Conservation (phyloP, 2,797 vertebrate species). For the Sternarchorhynchus goeldii region DNA sequence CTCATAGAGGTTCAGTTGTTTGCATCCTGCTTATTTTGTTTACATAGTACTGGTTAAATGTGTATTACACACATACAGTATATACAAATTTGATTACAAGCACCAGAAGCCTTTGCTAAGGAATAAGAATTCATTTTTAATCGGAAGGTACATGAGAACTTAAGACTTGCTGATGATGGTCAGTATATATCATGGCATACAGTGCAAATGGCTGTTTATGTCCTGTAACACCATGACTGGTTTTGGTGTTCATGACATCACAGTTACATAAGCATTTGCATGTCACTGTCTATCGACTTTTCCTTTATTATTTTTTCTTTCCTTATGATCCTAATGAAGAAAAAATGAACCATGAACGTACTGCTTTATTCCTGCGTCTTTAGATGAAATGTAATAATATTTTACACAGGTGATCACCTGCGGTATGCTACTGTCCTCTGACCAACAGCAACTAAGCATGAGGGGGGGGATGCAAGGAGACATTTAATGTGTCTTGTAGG, state of each 20-base stretch:
- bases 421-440: neutral
- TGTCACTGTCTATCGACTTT: neutral
- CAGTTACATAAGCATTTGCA: neutral
- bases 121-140: neutral
- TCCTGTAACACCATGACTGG: neutral
- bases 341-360: neutral
- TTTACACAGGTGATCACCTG: neutral
- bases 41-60: neutral
- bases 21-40: neutral
- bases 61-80: neutral
- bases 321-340: neutral
- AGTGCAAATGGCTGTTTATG: neutral
- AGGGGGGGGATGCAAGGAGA: slow-evolving; percentile 9
- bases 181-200: neutral
- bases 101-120: neutral
- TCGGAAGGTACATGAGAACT: no score
- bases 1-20: neutral
- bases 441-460: neutral
- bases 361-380: neutral
- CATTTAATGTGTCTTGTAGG: slow-evolving; percentile 5
- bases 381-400: neutral
- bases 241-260: neutral
- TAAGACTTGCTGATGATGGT: neutral
- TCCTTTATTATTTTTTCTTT: neutral
- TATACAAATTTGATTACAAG: no score